phyloP scores from a whole-genome alignment of 1,140 invertebrate species.

The Whitmania pigra region DNA sequence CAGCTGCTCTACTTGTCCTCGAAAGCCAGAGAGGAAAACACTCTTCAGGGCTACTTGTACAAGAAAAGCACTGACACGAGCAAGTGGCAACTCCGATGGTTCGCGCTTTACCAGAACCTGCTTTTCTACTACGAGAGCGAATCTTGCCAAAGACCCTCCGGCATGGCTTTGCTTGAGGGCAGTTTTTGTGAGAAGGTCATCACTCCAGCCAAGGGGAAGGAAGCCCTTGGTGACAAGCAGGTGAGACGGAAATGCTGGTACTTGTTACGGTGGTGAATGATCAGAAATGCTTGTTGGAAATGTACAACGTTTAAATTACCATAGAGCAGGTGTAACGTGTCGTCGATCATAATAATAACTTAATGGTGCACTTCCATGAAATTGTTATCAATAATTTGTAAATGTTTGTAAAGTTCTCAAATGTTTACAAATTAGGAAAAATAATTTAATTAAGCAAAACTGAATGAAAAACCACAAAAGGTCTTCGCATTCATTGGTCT shows the following conservation, averaged over 20 bases:
- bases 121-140: constrained; percentile 83
- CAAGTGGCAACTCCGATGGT: constrained; percentile 81
- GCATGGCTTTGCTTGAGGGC: constrained; percentile 71
- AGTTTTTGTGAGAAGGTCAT: constrained; percentile 74
- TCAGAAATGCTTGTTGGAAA: too few species aligned
- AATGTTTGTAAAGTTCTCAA: too few species aligned
- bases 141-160: constrained; percentile 56
- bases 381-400: too few species aligned
- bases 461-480: too few species aligned
- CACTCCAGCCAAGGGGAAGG: constrained; percentile 35
- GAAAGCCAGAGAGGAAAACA: constrained; percentile 61
- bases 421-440: too few species aligned
- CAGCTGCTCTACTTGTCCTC: constrained; percentile 66
- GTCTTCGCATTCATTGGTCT: too few species aligned
- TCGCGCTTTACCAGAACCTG: constrained; percentile 80
- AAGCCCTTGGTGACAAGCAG: constrained; percentile 20
- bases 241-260: background rate
- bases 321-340: too few species aligned
- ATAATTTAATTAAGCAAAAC: too few species aligned
- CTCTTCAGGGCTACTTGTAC: constrained; percentile 63
- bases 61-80: constrained; percentile 70
- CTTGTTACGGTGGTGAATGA: background rate
- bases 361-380: too few species aligned
- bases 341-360: too few species aligned
- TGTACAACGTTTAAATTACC: too few species aligned